Evolutionary conservation across 2,888 invertebrate species (phyloP).

Genomic region (Leptinotarsa juncta): DNA sequence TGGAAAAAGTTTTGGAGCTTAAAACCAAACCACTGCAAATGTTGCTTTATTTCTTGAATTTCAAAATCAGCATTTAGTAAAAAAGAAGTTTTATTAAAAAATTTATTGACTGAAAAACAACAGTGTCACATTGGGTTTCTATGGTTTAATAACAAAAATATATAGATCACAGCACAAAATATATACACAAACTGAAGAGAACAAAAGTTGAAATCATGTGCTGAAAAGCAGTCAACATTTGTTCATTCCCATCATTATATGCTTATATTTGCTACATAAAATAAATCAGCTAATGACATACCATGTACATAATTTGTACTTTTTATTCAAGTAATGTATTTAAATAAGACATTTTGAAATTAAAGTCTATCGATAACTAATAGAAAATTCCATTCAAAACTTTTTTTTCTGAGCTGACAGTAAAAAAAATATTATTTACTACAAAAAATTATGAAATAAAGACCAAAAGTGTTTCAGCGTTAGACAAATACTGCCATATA

Average conservation of each 20-base stretch:
- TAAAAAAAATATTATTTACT: not conserved
- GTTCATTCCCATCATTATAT: conserved; percentile 37
- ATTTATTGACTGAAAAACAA: conserved; percentile 36
- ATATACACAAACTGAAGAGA: conserved; percentile 45
- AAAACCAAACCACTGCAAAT: too few species aligned
- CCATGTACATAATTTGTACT: conserved; percentile 47
- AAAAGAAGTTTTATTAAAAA: not conserved
- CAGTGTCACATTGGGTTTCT: conserved; percentile 39
- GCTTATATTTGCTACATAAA: conserved; percentile 43
- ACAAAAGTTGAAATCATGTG: conserved; percentile 41
- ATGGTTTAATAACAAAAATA: conserved; percentile 42
- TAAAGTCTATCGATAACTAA: too few species aligned
- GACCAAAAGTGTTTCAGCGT: too few species aligned
- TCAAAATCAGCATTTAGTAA: not conserved
- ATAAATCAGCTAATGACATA: conserved; percentile 42
- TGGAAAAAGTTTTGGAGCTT: too few species aligned
- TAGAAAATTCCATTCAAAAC: not conserved
- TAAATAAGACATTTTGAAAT: not conserved
- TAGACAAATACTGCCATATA: not conserved
- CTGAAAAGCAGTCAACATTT: conserved; percentile 36
- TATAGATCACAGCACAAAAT: conserved; percentile 52
- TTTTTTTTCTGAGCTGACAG: not conserved
- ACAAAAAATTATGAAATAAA: not conserved
- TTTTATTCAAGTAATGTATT: not conserved
- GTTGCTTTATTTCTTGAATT: not conserved